Evolutionary conservation across 2,888 invertebrate species (phyloP), one percentile per base, ranked within the genome.

Genomic region (Ctena decussata): DNA sequence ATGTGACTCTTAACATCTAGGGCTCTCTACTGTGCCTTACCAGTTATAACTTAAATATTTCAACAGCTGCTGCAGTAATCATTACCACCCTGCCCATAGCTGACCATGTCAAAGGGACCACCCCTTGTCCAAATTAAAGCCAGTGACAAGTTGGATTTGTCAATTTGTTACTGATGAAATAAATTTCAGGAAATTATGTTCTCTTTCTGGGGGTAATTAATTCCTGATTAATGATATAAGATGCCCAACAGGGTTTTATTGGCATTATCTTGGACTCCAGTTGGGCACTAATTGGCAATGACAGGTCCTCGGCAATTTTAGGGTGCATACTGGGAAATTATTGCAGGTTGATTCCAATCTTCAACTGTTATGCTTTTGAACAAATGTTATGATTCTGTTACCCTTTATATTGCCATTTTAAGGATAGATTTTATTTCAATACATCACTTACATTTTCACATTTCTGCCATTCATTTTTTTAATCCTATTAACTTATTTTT

Each of bases 211-310:
- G 35, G 65, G 65, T 65, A 65, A 65, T 65, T 65, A 65, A 65
- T 65, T 32, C 24, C 30, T 65, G 65, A 65, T 65, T 21, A 65
- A 65, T 65, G 65, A 65, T 65, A 65, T 65, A 65, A 65, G 65
- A 65, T 32, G 65, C 79, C 83, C 86, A 80, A 74, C 74, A 65
- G 71, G 86, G 53, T 80, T 78, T 83, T 83, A 83, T 83, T 83
- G 78, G 83, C 74, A 78, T 44, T 80, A 80, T 83, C 77, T 78
- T 72, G n/a, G 49, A 49, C 74, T 84, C 80, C 82, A 77, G 53
- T 70, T 77, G 87, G 12, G 74, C 76, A 69, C 57, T 85, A 87
- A 87, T 87, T 87, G 87, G 85, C 87, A 87, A 80, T 82, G 84
- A 87, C 73, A 80, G 82, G 82, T 76, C 77, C 57, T 73, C 53